These are phyloP conservation scores for Desmophyllum pertusum DNA, from an alignment of 92 coral and sea anemone species.

Conservation along the genomic window DNA sequence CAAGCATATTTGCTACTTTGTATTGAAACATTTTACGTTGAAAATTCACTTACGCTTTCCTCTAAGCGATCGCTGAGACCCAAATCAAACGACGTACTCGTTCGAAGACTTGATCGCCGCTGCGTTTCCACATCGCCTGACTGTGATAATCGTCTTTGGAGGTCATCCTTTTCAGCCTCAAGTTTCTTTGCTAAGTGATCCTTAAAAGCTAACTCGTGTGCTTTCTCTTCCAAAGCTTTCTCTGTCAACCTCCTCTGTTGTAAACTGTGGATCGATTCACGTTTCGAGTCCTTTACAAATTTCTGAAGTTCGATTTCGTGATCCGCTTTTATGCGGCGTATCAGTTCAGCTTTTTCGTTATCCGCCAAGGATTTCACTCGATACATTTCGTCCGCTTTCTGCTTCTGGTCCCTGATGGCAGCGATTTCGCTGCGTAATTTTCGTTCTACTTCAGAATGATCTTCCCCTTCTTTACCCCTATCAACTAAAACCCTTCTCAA, in stretches of 20 bases:
- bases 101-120: constrained; percentile 34
- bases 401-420: constrained; percentile 81
- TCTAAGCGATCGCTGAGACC: constrained; percentile 27
- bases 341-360: constrained; percentile 89
- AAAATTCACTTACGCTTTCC: constrained; percentile 32
- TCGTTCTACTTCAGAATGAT: constrained; percentile 68
- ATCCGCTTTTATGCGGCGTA: constrained; percentile 86
- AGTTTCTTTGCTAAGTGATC: constrained; percentile 89
- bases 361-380: constrained; percentile 89
- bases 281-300: constrained; percentile 81
- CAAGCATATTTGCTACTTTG: not conserved
- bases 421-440: constrained; percentile 76
- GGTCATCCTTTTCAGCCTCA: constrained; percentile 82
- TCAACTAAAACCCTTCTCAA: constrained; percentile 72
- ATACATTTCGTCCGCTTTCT: constrained; percentile 77
- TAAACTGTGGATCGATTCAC: constrained; percentile 87
- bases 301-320: constrained; percentile 87
- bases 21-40: not conserved
- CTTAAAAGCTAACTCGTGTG: constrained; percentile 88
- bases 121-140: constrained; percentile 62
- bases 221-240: constrained; percentile 87
- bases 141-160: constrained; percentile 62
- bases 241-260: constrained; percentile 88
- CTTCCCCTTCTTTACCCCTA: constrained; percentile 62
- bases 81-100: constrained; percentile 39